Evolutionary conservation across 2,113 vertebrate genomes (phyloP).

Genomic region (Xenus cinereus): DNA sequence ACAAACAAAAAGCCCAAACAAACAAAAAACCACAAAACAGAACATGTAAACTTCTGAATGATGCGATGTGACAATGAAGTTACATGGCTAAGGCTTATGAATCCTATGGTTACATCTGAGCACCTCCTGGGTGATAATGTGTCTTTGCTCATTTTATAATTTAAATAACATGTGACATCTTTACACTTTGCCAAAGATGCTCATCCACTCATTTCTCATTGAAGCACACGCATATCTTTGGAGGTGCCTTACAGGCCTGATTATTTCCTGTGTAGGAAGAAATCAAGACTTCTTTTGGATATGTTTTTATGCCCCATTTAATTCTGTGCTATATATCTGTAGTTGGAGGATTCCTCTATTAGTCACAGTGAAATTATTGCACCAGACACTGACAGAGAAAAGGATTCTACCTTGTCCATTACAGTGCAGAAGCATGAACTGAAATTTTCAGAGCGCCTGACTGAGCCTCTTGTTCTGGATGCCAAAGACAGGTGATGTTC

Average conservation of each 20-base stretch:
- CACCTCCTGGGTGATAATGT: neutral
- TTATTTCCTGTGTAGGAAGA: neutral
- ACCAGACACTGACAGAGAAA: neutral
- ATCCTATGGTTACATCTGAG: neutral
- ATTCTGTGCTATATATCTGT: neutral
- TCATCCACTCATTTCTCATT: neutral
- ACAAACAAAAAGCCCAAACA: neutral
- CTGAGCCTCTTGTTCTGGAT: neutral
- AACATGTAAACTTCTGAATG: neutral
- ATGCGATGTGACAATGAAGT: neutral
- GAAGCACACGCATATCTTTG: neutral
- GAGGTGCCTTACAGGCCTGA: neutral
- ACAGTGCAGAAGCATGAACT: neutral
- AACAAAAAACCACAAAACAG: neutral
- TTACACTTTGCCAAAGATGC: neutral
- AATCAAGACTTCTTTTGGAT: neutral
- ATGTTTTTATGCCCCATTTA: neutral
- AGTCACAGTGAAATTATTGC: neutral
- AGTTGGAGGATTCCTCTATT: neutral
- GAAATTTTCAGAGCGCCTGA: neutral
- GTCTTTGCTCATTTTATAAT: neutral
- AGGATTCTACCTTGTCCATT: neutral
- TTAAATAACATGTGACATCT: neutral
- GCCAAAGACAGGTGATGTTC: neutral
- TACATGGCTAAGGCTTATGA: neutral